Base-by-base conservation (phyloP, 2,113 vertebrate genomes). In the Bothrops jararaca region DNA sequence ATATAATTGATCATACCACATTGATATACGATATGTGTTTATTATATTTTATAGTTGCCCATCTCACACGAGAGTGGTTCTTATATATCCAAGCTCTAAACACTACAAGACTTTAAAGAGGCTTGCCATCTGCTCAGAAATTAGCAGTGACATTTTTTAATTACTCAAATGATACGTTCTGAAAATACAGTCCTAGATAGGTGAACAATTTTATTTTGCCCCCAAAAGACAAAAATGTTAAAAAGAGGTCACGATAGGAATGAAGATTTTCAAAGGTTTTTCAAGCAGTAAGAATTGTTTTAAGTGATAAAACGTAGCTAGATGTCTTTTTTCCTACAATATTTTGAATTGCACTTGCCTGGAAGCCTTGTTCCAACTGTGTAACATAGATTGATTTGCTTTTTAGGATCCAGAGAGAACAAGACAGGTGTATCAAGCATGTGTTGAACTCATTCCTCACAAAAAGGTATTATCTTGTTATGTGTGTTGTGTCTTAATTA, bases 351-450 rank as follows among this genome's bases (percentile, higher is more conserved):
- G 2, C 3, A 52, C 15, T 90, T 90, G 26, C 24, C 13, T 74
- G 4, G 64, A 26, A 87, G 23, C 23, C 92, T 39, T 69, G 39
- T 53, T 91, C 8, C 0, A 4, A 93, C 8, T 12, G 0, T 89
- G 90, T 92, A 5, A 85, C 0, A 0, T 13, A 8, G 4, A 29
- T 53, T 93, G 8, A 29, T 23, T 89, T 48, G 93, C 89, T 7
- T 95, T 91, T 3, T 94, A 99, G 99, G 99, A 99, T 93, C 96
- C 98, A 0, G 99, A 99, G 86, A 97, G 98, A 92, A 99, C 99
- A 12, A 98, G 99, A 90, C 99, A 99, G 95, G 99, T 99, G 15
- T 99, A 99, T 93, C 98, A 99, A 97, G 99, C 99, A 0, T 99
- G 98, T 95, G 91, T 99, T 54, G 98, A 99, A 90, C 98, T 99